Conservation (phyloP, 2,113 vertebrate species). For the Asarcornis scutulata region DNA sequence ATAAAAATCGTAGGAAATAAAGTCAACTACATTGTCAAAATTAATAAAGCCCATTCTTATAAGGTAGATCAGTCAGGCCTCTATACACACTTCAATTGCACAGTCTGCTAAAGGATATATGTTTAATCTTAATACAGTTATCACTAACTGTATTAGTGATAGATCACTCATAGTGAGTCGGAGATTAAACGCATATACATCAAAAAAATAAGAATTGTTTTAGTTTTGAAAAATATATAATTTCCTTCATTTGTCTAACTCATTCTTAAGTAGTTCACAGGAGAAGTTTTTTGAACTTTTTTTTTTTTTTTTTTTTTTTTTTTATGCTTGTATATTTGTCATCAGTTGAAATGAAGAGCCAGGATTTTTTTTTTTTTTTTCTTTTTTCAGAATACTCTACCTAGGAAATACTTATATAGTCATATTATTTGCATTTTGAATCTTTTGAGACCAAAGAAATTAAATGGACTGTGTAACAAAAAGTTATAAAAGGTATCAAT, state of each 20-base stretch:
- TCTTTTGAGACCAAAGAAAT: not conserved
- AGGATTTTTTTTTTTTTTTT: not conserved
- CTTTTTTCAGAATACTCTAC: not conserved
- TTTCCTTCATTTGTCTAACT: not conserved
- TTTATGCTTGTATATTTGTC: not conserved
- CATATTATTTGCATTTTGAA: not conserved
- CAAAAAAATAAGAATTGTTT: not conserved
- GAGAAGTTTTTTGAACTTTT: not conserved
- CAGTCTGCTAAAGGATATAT: not conserved
- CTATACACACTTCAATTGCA: not conserved
- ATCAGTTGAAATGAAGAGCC: not conserved
- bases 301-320: not conserved
- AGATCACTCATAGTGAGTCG: not conserved
- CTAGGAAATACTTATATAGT: accelerated
- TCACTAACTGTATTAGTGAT: too few relatives aligned
- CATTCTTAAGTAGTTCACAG: not conserved
- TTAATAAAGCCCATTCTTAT: not conserved
- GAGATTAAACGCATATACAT: not conserved
- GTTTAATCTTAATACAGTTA: not conserved
- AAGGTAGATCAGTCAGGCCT: not conserved
- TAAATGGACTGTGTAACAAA: not conserved
- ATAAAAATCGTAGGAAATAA: not conserved
- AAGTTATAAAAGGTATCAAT: not conserved
- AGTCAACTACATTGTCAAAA: not conserved
- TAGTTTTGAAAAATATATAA: not conserved